Base-by-base conservation (phyloP, 2,113 vertebrate genomes). In the Potamarius usumacintae region DNA sequence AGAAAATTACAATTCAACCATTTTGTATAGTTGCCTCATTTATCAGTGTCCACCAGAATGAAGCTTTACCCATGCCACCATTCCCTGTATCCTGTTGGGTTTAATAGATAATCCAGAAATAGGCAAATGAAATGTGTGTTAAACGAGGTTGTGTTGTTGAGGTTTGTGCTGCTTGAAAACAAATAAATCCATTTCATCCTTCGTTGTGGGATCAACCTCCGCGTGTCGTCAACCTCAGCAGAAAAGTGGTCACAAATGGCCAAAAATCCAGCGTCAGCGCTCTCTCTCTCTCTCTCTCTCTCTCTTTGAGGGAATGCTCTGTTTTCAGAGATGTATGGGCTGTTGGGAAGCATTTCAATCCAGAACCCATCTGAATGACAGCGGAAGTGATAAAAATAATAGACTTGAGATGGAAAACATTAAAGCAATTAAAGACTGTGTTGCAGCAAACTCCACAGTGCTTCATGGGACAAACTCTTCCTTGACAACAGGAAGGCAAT, bases 201-300 rank as follows among this genome's bases (percentile, higher is more conserved):
- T 94, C 96, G 96, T 95, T 95, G 96, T 96, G 97, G 97, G 97
- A 96, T 97, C 93, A 97, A 96, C 96, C 97, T 96, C 96, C 96
- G 96, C 97, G 97, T 98, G 97, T 97, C 95, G 98, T 99, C 98
- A 99, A 99, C 98, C 98, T 96, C 97, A 98, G 98, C 97, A 99
- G 97, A 98, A 98, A 98, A 99, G 98, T 98, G 97, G 97, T 96
- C 91, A 95, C 97, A 97, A 96, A 97, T 97, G 97, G 96, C 96
- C 97, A 95, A 94, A 96, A 97, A 98, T 82, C 92, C 98, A 97
- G 93, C 94, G 92, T 65, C 89, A 79, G 55, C 94, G 96, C 84
- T 85, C 62, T 96, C 84, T 85, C 62, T 67, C 53, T 57, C 52
- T 95, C 92, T 91, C 90, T 93, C 55, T 60, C 22, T 79, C 53